Evolutionary conservation across 2,888 invertebrate genomes (phyloP).

Genomic region (Nemurella pictetii): DNA sequence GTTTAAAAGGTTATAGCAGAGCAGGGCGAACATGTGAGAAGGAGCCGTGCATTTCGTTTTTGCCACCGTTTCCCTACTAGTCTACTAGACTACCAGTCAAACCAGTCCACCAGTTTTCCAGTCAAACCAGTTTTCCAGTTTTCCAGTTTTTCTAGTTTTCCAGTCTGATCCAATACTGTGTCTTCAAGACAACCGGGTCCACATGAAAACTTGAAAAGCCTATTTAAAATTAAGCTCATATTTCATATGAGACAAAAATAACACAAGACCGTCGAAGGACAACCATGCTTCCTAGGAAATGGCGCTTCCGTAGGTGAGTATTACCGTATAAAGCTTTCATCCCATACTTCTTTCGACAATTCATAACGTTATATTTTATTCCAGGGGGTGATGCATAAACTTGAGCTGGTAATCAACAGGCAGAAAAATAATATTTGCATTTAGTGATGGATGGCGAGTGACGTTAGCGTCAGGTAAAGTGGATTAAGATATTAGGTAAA

Average conservation of each 20-base stretch:
- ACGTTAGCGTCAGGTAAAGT: neutral
- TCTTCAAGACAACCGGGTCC: neutral
- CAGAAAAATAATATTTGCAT: constrained; percentile 16
- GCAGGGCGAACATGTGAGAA: neutral
- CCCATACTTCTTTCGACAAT: neutral
- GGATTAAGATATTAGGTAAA: neutral
- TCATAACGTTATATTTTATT: neutral
- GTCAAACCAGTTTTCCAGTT: too few relatives aligned
- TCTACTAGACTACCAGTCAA: neutral
- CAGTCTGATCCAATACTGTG: neutral
- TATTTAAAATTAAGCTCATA: constrained; percentile 19
- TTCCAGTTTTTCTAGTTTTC: too few relatives aligned
- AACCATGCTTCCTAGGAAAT: neutral
- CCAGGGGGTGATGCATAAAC: neutral
- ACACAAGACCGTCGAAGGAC: neutral
- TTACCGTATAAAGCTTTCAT: neutral
- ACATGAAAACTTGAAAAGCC: neutral
- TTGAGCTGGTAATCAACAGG: constrained; percentile 7
- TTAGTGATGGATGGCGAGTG: neutral
- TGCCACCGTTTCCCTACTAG: neutral
- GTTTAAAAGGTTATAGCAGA: constrained; percentile 34
- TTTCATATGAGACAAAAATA: neutral
- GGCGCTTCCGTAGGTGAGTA: neutral
- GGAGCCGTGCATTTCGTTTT: neutral
- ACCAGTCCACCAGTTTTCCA: too few relatives aligned